Percentiles rank a stretch among this genome's conserved stretches.
These are phyloP conservation scores for Metellina segmentata DNA, from an alignment of 2,888 invertebrate genomes.

Conservation along the genomic window DNA sequence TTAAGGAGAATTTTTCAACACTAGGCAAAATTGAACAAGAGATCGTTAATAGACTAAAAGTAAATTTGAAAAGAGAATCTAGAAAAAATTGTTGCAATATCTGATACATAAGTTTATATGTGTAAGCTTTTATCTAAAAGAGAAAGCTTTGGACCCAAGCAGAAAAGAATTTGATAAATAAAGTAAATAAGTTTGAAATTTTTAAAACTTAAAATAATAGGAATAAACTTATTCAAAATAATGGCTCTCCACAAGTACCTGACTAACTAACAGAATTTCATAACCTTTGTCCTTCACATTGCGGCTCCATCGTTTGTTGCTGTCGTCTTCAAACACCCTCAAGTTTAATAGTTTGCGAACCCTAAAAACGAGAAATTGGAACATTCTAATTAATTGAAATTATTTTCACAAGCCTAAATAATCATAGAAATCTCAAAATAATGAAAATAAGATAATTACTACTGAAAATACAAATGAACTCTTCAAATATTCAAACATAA, in stretches of 20 bases:
- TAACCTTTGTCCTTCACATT: slow-evolving; percentile 87
- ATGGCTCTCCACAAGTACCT: slow-evolving; percentile 76
- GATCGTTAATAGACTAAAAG: no score
- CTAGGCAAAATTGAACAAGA: no score
- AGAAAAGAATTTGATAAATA: neutral
- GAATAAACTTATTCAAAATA: neutral
- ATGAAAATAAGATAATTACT: neutral
- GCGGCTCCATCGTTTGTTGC: slow-evolving; percentile 89
- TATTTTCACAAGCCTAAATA: no score
- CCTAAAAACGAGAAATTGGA: slow-evolving; percentile 82
- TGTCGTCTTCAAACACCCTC: slow-evolving; percentile 89
- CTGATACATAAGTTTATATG: no score
- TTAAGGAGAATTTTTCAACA: no score
- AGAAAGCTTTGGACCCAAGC: no score
- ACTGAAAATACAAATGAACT: neutral
- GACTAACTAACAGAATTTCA: slow-evolving; percentile 89
- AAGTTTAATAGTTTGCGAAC: slow-evolving; percentile 90
- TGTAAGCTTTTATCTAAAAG: no score
- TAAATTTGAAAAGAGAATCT: no score
- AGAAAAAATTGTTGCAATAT: no score
- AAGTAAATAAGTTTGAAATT: neutral
- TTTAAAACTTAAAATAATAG: neutral
- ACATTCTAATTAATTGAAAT: neutral
- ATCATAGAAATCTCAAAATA: neutral
- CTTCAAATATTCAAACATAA: neutral